A percentile compares a stretch with the other conserved stretches of the same genome.
Evolutionary conservation across 1,140 invertebrate species (phyloP).

Genomic region (Caenorhabditis tropicalis): DNA sequence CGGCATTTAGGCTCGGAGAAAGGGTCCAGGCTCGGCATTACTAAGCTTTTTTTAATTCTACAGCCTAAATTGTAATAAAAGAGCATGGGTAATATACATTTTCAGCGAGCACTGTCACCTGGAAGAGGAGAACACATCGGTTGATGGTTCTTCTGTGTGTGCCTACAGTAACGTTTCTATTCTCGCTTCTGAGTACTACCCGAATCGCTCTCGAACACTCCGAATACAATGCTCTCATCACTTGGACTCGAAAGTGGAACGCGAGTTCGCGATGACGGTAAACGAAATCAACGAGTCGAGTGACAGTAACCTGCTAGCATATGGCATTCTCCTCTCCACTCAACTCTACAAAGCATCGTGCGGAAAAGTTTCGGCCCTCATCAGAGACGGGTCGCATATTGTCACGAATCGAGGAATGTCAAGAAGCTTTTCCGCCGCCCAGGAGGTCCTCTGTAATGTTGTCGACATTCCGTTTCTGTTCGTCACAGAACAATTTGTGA

Average conservation of each 20-base stretch:
- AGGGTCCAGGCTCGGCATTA: no score
- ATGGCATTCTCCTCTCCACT: not conserved
- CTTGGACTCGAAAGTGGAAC: constrained; percentile 23
- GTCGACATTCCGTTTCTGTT: constrained; percentile 75
- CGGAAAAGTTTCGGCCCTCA: constrained; percentile 62
- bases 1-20: no score
- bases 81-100: no score
- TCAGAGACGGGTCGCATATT: constrained; percentile 71
- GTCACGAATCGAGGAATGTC: constrained; percentile 61
- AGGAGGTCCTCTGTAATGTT: constrained; percentile 73
- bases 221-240: constrained; percentile 52
- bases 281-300: constrained; percentile 18
- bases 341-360: constrained; percentile 23
- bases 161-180: constrained; percentile 24
- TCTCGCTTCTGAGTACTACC: constrained; percentile 44
- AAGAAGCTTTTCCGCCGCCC: constrained; percentile 61
- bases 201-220: constrained; percentile 19
- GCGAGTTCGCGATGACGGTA: not conserved
- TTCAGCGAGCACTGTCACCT: constrained; percentile 15
- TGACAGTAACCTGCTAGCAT: not conserved
- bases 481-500: constrained; percentile 73
- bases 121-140: constrained; percentile 41
- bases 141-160: constrained; percentile 40
- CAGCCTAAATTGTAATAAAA: not conserved
- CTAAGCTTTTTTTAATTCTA: no score